A percentile compares a stretch with the other conserved stretches of the same genome.
phyloP scores from a whole-genome alignment of 2,888 invertebrate species.

The Caradrina kadenii region DNA sequence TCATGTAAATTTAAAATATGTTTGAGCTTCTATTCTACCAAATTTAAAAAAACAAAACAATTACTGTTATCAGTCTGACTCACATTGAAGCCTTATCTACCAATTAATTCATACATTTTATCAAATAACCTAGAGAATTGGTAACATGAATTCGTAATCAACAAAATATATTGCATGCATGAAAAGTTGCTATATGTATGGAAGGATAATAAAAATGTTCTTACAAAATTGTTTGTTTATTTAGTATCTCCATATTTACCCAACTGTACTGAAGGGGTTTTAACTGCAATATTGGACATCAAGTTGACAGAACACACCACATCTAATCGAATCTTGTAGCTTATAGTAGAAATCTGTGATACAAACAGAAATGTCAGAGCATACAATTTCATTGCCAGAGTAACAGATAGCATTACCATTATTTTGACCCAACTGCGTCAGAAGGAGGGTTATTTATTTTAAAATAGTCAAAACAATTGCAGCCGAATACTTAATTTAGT shows the following conservation, averaged over 20 bases:
- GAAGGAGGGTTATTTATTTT: too few species aligned
- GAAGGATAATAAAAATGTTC: slow-evolving; percentile 50
- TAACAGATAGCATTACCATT: too few species aligned
- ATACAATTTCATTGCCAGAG: too few species aligned
- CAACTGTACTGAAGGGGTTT: background rate
- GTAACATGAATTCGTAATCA: slow-evolving; percentile 28
- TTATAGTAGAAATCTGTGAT: too few species aligned
- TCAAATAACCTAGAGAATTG: slow-evolving; percentile 38
- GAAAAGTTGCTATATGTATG: slow-evolving; percentile 41
- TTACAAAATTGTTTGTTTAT: slow-evolving; percentile 18
- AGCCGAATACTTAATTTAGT: background rate
- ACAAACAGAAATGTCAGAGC: too few species aligned
- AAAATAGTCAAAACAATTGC: background rate
- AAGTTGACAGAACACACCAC: too few species aligned
- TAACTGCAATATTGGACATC: too few species aligned
- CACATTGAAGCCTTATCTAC: slow-evolving; percentile 55
- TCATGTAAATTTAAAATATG: slow-evolving; percentile 31
- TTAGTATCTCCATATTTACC: background rate
- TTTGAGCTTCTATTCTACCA: slow-evolving; percentile 7
- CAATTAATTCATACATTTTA: slow-evolving; percentile 44
- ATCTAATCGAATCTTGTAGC: too few species aligned
- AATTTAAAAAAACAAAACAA: slow-evolving; percentile 33
- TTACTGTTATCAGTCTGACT: slow-evolving; percentile 42
- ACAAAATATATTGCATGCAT: slow-evolving; percentile 44
- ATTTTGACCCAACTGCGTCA: too few species aligned